Percentiles rank a stretch among this genome's conserved stretches.
These are phyloP conservation scores for Euzophera pinguis DNA, from an alignment of 2,888 invertebrate genomes.

Conservation along the genomic window DNA sequence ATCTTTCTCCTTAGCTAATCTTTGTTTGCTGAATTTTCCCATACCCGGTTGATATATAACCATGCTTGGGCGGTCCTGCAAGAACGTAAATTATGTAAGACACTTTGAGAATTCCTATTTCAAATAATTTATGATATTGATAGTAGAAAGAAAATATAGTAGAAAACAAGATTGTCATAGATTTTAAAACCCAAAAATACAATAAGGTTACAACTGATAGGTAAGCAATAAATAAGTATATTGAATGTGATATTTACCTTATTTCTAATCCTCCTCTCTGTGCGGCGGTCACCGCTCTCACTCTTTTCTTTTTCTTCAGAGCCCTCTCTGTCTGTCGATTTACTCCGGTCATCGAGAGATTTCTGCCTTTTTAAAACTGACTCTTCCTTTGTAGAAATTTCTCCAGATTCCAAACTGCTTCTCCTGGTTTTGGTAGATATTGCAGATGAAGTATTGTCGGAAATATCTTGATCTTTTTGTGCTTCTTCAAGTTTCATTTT, in stretches of 20 bases:
- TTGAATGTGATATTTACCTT: conserved; percentile 63
- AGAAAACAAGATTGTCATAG: too few species aligned
- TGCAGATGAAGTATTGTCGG: conserved; percentile 40
- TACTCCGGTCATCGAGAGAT: conserved; percentile 78
- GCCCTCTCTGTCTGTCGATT: conserved; percentile 76
- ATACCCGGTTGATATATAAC: conserved; percentile 95
- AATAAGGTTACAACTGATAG: too few species aligned
- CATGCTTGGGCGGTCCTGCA: conserved; percentile 91
- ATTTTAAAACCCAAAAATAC: too few species aligned
- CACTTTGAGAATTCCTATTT: not conserved
- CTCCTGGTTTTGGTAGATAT: conserved; percentile 50
- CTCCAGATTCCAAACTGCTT: conserved; percentile 64
- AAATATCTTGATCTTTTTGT: conserved; percentile 58
- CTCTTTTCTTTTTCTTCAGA: conserved; percentile 73
- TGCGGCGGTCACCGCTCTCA: conserved; percentile 76
- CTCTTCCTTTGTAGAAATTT: conserved; percentile 51
- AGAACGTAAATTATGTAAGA: conserved; percentile 14
- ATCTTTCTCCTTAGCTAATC: conserved; percentile 74
- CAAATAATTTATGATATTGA: too few species aligned
- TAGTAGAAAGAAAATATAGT: too few species aligned
- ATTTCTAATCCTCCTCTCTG: conserved; percentile 83
- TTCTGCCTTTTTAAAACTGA: conserved; percentile 72
- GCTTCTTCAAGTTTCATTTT: conserved; percentile 57
- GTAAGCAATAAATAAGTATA: not conserved
- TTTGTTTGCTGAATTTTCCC: conserved; percentile 87